Evolutionary conservation across 1,140 invertebrate species (phyloP).

Genomic region (Aphis craccivora): DNA sequence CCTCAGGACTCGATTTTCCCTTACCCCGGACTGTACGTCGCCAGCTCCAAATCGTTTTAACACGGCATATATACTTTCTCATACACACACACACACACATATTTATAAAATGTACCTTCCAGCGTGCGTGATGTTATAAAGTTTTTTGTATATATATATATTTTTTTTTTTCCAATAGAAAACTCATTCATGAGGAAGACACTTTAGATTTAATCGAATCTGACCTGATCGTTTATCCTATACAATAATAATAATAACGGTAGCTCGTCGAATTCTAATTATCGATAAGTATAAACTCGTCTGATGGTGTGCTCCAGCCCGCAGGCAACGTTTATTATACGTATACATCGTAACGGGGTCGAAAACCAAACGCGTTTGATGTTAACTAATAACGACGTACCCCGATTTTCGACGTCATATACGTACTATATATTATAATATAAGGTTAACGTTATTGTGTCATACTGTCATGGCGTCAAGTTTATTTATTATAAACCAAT

Average conservation of each 20-base stretch:
- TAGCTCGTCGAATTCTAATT: conserved; percentile 21
- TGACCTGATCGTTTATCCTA: conserved; percentile 23
- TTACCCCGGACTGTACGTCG: neutral
- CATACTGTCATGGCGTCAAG: conserved; percentile 6
- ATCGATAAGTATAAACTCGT: conserved; percentile 31
- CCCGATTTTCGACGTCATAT: conserved; percentile 6
- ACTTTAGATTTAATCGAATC: conserved; percentile 47
- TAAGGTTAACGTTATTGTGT: conserved; percentile 16
- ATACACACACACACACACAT: neutral
- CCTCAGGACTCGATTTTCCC: neutral
- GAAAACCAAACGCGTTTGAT: conserved; percentile 30
- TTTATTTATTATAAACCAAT: conserved; percentile 9
- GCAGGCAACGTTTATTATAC: conserved; percentile 13
- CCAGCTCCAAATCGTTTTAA: neutral
- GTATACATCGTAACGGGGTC: neutral
- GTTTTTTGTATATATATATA: conserved; percentile 7
- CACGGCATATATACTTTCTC: neutral
- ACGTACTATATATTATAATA: conserved; percentile 16
- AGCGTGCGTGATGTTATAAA: conserved; percentile 24
- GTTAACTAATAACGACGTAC: conserved; percentile 46
- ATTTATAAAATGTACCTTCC: conserved; percentile 18
- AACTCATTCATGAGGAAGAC: conserved; percentile 5
- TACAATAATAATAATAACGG: conserved; percentile 17
- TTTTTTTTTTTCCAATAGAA: conserved; percentile 12
- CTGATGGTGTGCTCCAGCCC: neutral